Conservation (phyloP, 2,888 invertebrate genomes). For the Rhingia campestris region DNA sequence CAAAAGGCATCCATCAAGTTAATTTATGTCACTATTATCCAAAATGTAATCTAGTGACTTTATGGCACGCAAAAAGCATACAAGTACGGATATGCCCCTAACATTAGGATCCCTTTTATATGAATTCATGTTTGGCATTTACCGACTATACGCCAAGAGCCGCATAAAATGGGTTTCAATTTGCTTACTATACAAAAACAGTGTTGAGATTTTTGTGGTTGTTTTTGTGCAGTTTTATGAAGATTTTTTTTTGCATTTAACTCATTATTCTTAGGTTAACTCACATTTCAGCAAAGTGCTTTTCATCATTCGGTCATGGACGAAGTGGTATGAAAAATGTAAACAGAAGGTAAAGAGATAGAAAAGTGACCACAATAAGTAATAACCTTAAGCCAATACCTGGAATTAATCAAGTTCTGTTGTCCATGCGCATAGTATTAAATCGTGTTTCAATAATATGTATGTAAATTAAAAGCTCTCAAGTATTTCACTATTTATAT, state of each 20-base stretch:
- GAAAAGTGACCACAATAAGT: constrained; percentile 34
- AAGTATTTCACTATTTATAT: too few relatives aligned
- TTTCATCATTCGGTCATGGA: constrained; percentile 24
- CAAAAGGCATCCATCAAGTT: constrained; percentile 36
- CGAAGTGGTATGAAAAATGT: neutral
- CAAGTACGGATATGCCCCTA: neutral
- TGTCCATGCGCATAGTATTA: neutral
- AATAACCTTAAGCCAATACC: constrained; percentile 12
- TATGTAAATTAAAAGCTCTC: too few relatives aligned
- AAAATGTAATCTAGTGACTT: constrained; percentile 22
- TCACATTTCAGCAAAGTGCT: constrained; percentile 19
- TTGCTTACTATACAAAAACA: neutral
- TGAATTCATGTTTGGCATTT: constrained; percentile 1
- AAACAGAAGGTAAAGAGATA: neutral
- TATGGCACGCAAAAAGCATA: neutral
- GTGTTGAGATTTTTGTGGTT: neutral
- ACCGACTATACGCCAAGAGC: neutral
- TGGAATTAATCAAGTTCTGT: neutral
- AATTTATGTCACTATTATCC: constrained; percentile 49
- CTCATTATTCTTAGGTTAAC: constrained; percentile 10
- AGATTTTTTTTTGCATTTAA: constrained; percentile 2
- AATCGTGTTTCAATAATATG: constrained; percentile 1
- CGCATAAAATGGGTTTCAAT: constrained; percentile 9
- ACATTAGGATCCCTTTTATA: neutral
- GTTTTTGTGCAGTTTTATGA: neutral